A percentile compares a stretch with the other conserved stretches of the same genome.
These are phyloP conservation scores for Nothura maculosa DNA, from an alignment of 2,797 vertebrate genomes.

Conservation along the genomic window DNA sequence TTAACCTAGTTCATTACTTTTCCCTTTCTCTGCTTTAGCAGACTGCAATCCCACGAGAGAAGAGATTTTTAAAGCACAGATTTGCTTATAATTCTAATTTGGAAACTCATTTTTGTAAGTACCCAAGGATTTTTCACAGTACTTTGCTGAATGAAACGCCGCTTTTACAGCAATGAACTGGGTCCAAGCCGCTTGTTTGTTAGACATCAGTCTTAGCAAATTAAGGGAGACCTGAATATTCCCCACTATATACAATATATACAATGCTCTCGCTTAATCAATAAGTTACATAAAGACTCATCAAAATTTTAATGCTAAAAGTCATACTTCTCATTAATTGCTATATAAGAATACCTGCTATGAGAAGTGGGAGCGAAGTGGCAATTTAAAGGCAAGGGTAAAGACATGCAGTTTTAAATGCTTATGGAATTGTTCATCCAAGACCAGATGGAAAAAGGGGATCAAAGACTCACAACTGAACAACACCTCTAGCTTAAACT, in stretches of 20 bases:
- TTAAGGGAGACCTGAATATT: neutral
- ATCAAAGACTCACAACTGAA: slow-evolving; percentile 47
- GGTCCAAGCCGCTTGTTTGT: neutral
- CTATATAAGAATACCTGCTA: neutral
- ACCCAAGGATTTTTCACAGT: neutral
- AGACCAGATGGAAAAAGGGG: slow-evolving; percentile 47
- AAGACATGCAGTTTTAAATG: neutral
- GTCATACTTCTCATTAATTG: neutral
- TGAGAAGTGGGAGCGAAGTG: neutral
- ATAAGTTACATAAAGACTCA: neutral
- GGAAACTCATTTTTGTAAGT: neutral
- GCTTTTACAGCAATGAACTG: neutral
- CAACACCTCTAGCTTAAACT: slow-evolving; percentile 29
- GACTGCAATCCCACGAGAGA: neutral
- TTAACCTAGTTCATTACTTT: neutral
- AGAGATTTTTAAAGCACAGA: neutral
- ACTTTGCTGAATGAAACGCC: neutral
- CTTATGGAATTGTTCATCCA: slow-evolving; percentile 18
- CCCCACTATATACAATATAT: neutral
- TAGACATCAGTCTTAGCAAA: fast-evolving
- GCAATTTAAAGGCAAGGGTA: neutral
- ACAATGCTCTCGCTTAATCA: neutral
- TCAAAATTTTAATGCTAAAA: neutral
- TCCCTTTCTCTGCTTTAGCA: neutral
- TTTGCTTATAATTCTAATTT: neutral